Base-by-base conservation (phyloP, 1,140 invertebrate genomes). In the Dryas iulia region DNA sequence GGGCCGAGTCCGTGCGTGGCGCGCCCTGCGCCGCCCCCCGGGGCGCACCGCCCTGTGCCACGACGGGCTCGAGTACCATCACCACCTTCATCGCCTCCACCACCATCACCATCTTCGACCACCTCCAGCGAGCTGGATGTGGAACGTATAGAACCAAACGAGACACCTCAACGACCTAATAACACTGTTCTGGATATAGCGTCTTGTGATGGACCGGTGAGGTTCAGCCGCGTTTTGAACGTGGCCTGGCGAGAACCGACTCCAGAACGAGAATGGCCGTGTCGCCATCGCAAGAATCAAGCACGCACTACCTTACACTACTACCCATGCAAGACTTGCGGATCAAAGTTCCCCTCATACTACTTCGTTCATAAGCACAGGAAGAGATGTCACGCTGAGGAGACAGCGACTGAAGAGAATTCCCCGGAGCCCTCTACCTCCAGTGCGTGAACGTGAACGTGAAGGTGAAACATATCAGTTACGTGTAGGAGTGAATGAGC, bases 331-430 rank as follows among this genome's bases (percentile, higher is more conserved):
- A 98, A 98, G 87, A 97, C 96, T 0, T 98, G 97, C 89, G 97
- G 97, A 23, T 96, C 94, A 81, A 98, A 97, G 90, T 98, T 98
- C 82, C 97, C 97, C 0, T 97, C 96, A 73, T 98, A 98, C 81
- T 98, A 98, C 84, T 98, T 98, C 91, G 97, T 98, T 3, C 97
- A 98, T 83, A 98, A 98, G 79, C 97, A 98, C 88, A 92, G 96
- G 24, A 97, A 97, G 89, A 81, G 96, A 71, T 97, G 96, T 84
- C 97, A 98, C 81, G 94, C 94, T 3, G 94, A 94, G 47, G 94
- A 95, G 72, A 85, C 92, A 59, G 80, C 92, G 60, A 81, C 80
- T 12, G 82, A 54, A 0, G 73, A 76, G n/a, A 66, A 61, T 23
- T 78, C 80, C 30, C 87, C 85, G 1, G 81, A 84, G 56, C 84